Base-by-base conservation (phyloP, 2,113 vertebrate species). In the Cyprinodon tularosa region DNA sequence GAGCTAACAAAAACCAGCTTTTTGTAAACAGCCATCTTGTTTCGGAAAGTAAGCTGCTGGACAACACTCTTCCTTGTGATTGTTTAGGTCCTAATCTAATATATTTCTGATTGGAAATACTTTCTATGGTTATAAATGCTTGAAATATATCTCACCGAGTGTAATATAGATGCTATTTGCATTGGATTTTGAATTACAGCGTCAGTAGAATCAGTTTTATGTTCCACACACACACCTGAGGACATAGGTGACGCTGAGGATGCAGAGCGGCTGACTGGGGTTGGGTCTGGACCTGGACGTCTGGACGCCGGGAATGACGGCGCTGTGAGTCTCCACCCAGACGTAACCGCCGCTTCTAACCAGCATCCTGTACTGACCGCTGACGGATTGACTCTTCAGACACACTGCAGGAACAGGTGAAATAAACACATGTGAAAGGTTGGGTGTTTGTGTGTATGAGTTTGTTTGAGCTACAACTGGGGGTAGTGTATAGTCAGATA, bases 321-420 rank as follows among this genome's bases (percentile, higher is more conserved):
- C 97, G 20, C 96, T 95, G 79, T 99, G 97, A 1, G 94, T 98
- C 92, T 99, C 96, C 88, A 96, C 92, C 98, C 98, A 99, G 3
- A 97, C 95, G 0, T 97, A 99, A 6, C 98, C 98, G 40, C 98
- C 98, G 0, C 96, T 94, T 83, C 95, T 97, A 13, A 97, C 97
- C 17, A 99, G 94, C 96, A 99, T 95, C 59, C 98, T 94, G 94
- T 99, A 99, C 82, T 94, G 96, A 66, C 96, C 94, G 0, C 95
- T 98, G 88, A 97, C 95, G 0, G 97, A 96, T 86, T 99, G 97
- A 37, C 94, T 96, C 92, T 97, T 99, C 63, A 94, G 83, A 76
- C 96, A 98, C 92, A 99, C 98, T 99, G 86, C 66, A 68, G 66
- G 29, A 62, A 63, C 63, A 65, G 8, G 29, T 11, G 4, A 38